These are phyloP conservation scores for Propithecus coquereli DNA, from an alignment of 2,113 vertebrate species.

Conservation along the genomic window DNA sequence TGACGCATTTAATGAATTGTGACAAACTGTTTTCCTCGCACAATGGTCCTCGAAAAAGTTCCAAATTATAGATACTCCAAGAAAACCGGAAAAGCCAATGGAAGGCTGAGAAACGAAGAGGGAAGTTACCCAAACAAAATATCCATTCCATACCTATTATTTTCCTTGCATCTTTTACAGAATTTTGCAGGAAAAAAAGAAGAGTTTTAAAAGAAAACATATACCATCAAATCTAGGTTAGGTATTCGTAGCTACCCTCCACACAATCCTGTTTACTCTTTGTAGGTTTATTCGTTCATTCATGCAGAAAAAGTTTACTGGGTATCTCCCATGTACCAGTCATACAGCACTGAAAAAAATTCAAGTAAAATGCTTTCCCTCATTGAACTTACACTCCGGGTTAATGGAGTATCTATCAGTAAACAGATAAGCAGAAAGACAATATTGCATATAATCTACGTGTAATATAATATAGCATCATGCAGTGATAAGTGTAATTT, in stretches of 20 bases:
- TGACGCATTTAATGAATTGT: background rate
- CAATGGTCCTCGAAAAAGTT: background rate
- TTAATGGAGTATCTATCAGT: background rate
- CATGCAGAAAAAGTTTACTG: background rate
- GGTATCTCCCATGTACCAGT: background rate
- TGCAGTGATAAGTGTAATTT: background rate
- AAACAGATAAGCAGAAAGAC: background rate
- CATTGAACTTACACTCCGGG: background rate
- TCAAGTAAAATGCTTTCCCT: background rate
- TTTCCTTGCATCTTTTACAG: background rate
- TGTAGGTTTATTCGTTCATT: background rate
- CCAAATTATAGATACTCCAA: background rate
- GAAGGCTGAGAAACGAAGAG: background rate
- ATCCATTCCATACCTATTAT: background rate
- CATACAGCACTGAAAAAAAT: background rate
- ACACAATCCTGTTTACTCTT: background rate
- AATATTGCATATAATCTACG: background rate
- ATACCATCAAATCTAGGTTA: background rate
- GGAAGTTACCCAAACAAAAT: background rate
- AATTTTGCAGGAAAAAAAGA: background rate
- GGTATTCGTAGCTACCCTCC: background rate
- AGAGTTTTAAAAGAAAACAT: background rate
- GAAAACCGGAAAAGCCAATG: background rate
- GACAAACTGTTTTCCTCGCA: background rate
- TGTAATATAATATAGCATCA: background rate